Evolutionary conservation across 2,888 invertebrate species (phyloP), one percentile per base, ranked within the genome.

Genomic region (Chalcosyrphus nemorum): DNA sequence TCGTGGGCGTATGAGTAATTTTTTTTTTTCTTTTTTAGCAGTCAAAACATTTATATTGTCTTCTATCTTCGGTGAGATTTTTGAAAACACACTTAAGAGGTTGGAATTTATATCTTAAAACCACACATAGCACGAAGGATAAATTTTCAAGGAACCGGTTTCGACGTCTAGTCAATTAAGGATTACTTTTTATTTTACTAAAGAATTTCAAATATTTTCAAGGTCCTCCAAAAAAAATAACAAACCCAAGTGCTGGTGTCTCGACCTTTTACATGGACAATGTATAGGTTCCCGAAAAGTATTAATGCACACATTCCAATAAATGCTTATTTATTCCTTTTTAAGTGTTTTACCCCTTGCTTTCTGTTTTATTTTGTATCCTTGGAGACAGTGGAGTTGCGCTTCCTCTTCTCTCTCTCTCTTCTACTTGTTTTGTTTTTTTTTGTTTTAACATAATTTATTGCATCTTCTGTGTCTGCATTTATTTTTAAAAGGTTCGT

Each of bases 191-290:
- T 59, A 29, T 11, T 50, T 15, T 59, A 29, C 50, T n/a, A 29
- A 68, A 41, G 66, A 76, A 76, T 76, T 59, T 32, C n/a, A 76
- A 76, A 59, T 41, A 76, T 76, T 52, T 50, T 68, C 66, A 76
- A 66, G 75, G 75, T 76, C 66, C 43, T 11, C 38, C 15, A 54
- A 21, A n/a, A 19, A 32, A 32, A 45, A 29, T 24, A 29, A 65
- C 43, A 24, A 47, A 4, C 27, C 11, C 9, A 21, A 43, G 13
- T 17, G 70, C 19, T 72, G n/a, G n/a, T n/a, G n/a, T 61, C 13
- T n/a, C 43, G 43, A 63, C 32, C 32, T 54, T n/a, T 71, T 59
- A 32, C 56, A 59, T 41, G 47, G 11, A 9, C 15, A 35, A 52
- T 15, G 27, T 17, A 29, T 38, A 38, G 1, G 50, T 13, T 70